Evolutionary conservation across 1,140 invertebrate genomes (phyloP).

Genomic region (Drosophila orena): DNA sequence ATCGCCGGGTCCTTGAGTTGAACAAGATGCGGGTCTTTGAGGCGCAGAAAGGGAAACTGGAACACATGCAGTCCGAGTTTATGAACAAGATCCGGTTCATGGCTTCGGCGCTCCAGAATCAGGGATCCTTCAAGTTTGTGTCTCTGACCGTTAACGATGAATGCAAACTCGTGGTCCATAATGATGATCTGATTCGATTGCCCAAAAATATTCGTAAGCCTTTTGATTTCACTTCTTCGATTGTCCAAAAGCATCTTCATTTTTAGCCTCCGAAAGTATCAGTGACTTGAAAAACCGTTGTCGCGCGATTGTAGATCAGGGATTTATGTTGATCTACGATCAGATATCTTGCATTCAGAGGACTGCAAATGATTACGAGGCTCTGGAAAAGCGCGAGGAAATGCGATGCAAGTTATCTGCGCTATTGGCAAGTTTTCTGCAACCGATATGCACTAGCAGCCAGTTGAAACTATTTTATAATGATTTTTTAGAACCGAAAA

Average conservation of each 20-base stretch:
- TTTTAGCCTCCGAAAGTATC: constrained; percentile 36
- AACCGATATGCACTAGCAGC: neutral
- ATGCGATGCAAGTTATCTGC: neutral
- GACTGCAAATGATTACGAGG: neutral
- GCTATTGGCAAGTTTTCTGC: constrained; percentile 19
- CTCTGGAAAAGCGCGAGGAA: neutral
- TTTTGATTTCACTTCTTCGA: no score
- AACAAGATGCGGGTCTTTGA: constrained; percentile 11
- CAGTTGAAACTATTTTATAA: no score
- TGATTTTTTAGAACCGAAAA: neutral
- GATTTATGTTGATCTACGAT: constrained; percentile 14
- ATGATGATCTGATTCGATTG: constrained; percentile 37
- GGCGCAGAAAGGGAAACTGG: constrained; percentile 29
- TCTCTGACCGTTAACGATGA: constrained; percentile 35
- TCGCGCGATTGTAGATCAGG: constrained; percentile 3
- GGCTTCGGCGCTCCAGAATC: neutral
- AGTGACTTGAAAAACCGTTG: constrained; percentile 46
- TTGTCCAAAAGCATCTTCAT: no score
- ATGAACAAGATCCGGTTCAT: constrained; percentile 23
- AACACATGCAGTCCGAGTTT: constrained; percentile 49
- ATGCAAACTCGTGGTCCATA: constrained; percentile 40
- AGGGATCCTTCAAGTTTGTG: constrained; percentile 53
- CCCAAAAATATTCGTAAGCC: constrained; percentile 59
- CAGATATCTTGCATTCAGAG: neutral
- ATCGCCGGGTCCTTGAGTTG: neutral